Evolutionary conservation across 2,797 vertebrate species (phyloP).

Genomic region (Halcyon chelicuti): DNA sequence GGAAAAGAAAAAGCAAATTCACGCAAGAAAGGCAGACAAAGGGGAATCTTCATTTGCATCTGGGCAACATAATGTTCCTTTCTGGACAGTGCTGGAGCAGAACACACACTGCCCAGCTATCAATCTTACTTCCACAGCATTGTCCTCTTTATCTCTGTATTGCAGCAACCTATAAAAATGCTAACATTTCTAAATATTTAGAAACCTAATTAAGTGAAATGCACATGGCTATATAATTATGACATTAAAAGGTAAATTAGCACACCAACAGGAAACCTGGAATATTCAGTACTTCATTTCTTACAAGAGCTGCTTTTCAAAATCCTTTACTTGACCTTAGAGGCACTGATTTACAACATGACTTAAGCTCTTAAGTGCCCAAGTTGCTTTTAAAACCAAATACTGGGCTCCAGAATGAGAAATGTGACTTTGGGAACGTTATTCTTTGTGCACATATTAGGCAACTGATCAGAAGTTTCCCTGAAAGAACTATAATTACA

Average conservation of each 20-base stretch:
- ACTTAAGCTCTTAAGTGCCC: background rate
- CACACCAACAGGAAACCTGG: background rate
- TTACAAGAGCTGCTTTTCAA: background rate
- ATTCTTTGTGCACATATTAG: background rate
- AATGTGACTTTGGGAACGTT: background rate
- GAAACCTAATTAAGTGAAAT: background rate
- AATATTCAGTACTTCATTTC: background rate
- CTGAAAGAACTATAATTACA: background rate
- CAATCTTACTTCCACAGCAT: background rate
- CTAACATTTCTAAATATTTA: background rate
- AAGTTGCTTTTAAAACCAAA: background rate
- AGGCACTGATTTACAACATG: background rate
- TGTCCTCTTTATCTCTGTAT: conserved; percentile 53
- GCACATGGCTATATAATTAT: background rate
- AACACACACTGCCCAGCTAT: background rate
- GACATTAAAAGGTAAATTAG: background rate
- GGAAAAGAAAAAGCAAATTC: background rate
- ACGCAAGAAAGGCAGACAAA: background rate
- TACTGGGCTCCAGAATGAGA: background rate
- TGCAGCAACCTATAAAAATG: conserved; percentile 52
- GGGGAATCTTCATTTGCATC: conserved; percentile 9
- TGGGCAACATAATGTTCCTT: background rate
- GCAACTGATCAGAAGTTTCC: background rate
- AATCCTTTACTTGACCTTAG: background rate
- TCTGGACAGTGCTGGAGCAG: background rate